Conservation (phyloP, 2,888 invertebrate species). For the Tridacna gigas region DNA sequence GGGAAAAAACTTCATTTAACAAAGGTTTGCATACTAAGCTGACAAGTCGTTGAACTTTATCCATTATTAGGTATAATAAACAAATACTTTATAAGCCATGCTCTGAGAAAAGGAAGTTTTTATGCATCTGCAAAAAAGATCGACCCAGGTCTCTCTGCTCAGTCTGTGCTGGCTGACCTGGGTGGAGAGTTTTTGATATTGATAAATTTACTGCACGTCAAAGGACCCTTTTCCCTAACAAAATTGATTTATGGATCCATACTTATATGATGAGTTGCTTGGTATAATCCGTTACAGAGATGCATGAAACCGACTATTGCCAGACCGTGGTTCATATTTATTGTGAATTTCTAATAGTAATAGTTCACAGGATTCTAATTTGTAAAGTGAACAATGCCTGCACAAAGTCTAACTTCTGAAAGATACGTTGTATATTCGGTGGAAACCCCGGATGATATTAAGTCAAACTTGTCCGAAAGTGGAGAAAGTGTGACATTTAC, state of each 20-base stretch:
- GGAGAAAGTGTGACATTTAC: constrained; percentile 30
- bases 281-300: background rate
- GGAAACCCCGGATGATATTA: constrained; percentile 42
- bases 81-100: background rate
- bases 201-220: no score
- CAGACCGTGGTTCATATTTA: background rate
- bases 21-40: no score
- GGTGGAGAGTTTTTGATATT: no score
- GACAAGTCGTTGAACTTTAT: no score
- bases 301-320: background rate
- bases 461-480: constrained; percentile 35
- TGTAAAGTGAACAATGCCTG: constrained; percentile 34
- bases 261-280: no score
- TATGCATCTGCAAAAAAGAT: no score
- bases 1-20: no score
- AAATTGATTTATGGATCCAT: no score
- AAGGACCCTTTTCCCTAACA: no score
- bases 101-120: background rate
- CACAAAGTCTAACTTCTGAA: constrained; percentile 38
- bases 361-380: background rate
- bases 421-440: constrained; percentile 54
- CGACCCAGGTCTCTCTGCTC: no score
- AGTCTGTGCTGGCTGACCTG: no score
- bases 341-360: background rate
- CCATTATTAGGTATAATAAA: no score